These are phyloP conservation scores for Eucera pruinosa DNA, from an alignment of 2,888 invertebrate species.

Conservation along the genomic window DNA sequence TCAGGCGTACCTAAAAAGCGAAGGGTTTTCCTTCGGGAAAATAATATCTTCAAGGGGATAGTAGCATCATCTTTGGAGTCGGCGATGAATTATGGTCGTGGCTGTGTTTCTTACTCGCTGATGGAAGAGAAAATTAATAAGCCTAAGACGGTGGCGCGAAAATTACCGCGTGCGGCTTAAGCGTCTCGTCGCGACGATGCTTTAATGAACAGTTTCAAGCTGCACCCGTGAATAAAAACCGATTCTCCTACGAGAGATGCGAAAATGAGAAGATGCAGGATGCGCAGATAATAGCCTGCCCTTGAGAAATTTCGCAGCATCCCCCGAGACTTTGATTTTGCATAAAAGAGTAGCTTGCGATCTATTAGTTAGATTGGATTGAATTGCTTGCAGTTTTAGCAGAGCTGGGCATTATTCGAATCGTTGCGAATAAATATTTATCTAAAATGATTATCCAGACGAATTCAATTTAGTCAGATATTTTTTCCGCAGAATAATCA, in stretches of 20 bases:
- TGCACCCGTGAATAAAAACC: constrained; percentile 25
- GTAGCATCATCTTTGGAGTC: background rate
- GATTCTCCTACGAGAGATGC: background rate
- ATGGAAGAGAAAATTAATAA: constrained; percentile 54
- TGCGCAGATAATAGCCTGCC: background rate
- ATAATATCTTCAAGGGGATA: constrained; percentile 25
- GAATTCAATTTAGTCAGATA: no score
- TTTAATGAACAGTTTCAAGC: constrained; percentile 35
- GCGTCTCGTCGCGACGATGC: constrained; percentile 18
- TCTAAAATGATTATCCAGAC: no score
- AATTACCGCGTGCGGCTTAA: constrained; percentile 30
- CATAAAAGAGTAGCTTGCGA: background rate
- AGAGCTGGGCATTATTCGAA: no score
- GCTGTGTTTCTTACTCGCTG: constrained; percentile 38
- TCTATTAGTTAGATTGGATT: no score
- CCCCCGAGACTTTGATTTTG: background rate
- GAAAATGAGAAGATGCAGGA: background rate
- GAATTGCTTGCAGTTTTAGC: no score
- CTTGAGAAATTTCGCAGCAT: background rate
- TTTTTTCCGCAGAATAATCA: no score
- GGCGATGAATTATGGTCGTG: constrained; percentile 23
- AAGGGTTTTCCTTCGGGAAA: constrained; percentile 21
- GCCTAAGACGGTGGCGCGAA: constrained; percentile 30
- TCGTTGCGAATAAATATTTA: no score
- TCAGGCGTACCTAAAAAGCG: no score